Evolutionary conservation across 2,113 vertebrate species (phyloP), one percentile per base, ranked within the genome.

Genomic region (Microcebus griseorufus): DNA sequence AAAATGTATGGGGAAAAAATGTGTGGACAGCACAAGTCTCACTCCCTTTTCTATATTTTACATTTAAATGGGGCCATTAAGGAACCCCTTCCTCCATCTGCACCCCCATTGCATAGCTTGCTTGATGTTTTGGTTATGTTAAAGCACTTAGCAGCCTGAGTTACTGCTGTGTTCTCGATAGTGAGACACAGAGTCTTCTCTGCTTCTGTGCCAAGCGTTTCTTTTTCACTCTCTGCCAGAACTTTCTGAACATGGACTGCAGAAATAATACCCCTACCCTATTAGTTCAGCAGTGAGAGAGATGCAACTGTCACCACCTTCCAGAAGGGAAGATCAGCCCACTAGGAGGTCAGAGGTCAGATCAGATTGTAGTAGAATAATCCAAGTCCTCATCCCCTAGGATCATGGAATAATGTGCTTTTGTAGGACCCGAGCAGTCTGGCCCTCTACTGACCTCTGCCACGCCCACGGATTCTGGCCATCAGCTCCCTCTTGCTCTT

Each of bases 41-140:
- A 0, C 27, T 34, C 20, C 10, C 23, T 27, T 7, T 10, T 45
- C 53, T 58, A 16, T 25, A 1, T 48, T 86, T 82, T 58, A 3
- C 16, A 0, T 6, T 1, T 45, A 60, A 34, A 6, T 37, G 27
- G 22, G 23, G 11, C 12, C 5, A 0, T 29, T 34, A 27, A 39
- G 53, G 34, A 65, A 51, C 6, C 27, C 39, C 42, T 9, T 14
- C 32, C 7, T 12, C 39, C 60, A 20, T 1, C 17, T 39, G 34
- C 27, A 1, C 10, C 23, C 9, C 27, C 4, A 4, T 14, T 65
- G 27, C 23, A 11, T 1, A 18, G 64, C 76, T 78, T 78, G 45
- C 32, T 65, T 76, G 5, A n/a, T 7, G 11, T 17, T 23, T 11
- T 9, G 34, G 11, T 13, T 23, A 14, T 6, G 34, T 22, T 37